Evolutionary conservation across 2,888 invertebrate species (phyloP), one percentile per base, ranked within the genome.

Genomic region (Furcula furcula): DNA sequence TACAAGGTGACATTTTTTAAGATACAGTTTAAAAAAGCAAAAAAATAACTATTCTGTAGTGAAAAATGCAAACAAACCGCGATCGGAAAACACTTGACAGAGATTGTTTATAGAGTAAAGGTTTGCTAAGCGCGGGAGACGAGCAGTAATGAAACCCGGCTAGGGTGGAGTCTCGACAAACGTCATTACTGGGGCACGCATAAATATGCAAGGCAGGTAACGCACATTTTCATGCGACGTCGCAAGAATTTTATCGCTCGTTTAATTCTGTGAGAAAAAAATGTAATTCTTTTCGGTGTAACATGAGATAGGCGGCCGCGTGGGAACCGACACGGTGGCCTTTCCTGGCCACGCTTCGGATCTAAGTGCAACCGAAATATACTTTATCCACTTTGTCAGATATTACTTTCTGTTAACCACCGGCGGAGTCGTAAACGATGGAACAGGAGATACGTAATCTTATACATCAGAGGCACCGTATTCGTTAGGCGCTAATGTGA

Each of bases 191-290:
- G 70, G 70, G 77, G 66, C 76, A 81, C 84, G 76, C 83, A 87
- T 88, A 87, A 88, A 85, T 87, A 88, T 88, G 88, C 88, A 87
- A 82, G 88, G 76, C 88, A 86, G 86, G 88, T 87, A 83, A 86
- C 85, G 86, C 82, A 87, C 86, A 87, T 88, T 88, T 88, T 86
- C 86, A 86, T 84, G 87, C 81, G 85, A 88, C 88, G 85, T 84
- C 84, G 81, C 84, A 77, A 81, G 88, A 88, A 88, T 88, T 86
- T 88, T 88, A 87, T 88, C 87, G 83, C 78, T 72, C 81, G 84
- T 84, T 87, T 87, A 88, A 88, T 87, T 87, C 81, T 78, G 76
- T 77, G 74, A 78, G 80, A 81, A 83, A 84, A 83, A 81, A 85
- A 85, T 78, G 78, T 78, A 76, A 74, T 80, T 81, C 80, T 76